A percentile compares a stretch with the other conserved stretches of the same genome.
These are phyloP conservation scores for Microctenopoma steveboyesi DNA, from an alignment of 2,797 vertebrate species.

Conservation along the genomic window DNA sequence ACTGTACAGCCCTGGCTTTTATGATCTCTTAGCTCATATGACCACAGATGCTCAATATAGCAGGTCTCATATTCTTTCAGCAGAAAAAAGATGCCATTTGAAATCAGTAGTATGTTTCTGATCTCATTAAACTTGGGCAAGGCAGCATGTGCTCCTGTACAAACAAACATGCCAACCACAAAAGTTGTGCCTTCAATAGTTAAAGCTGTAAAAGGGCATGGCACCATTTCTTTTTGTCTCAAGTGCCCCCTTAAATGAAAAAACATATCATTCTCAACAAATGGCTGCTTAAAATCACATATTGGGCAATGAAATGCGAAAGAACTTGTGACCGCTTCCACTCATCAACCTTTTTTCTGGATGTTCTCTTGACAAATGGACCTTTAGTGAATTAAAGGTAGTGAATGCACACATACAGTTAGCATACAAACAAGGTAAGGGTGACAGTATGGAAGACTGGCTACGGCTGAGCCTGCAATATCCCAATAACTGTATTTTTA, in stretches of 20 bases:
- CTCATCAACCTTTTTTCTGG: neutral
- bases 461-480: neutral
- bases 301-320: constrained; percentile 11
- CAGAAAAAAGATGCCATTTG: too few relatives aligned
- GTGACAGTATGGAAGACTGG: constrained; percentile 19
- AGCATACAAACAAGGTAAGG: constrained; percentile 9
- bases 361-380: constrained; percentile 15
- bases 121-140: too few relatives aligned
- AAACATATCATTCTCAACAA: constrained; percentile 2
- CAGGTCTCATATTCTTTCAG: too few relatives aligned
- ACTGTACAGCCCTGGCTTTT: too few relatives aligned
- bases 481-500: constrained; percentile 13
- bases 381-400: constrained; percentile 19
- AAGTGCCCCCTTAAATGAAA: constrained; percentile 4
- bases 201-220: neutral
- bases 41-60: too few relatives aligned
- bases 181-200: too few relatives aligned
- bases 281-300: constrained; percentile 22
- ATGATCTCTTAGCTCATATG: too few relatives aligned
- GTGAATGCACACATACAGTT: constrained; percentile 23
- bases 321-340: neutral
- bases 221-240: neutral
- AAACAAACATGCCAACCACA: too few relatives aligned
- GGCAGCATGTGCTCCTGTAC: too few relatives aligned
- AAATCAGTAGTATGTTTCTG: too few relatives aligned